phyloP scores from a whole-genome alignment of 2,797 vertebrate genomes.

The Pempheris klunzingeri region DNA sequence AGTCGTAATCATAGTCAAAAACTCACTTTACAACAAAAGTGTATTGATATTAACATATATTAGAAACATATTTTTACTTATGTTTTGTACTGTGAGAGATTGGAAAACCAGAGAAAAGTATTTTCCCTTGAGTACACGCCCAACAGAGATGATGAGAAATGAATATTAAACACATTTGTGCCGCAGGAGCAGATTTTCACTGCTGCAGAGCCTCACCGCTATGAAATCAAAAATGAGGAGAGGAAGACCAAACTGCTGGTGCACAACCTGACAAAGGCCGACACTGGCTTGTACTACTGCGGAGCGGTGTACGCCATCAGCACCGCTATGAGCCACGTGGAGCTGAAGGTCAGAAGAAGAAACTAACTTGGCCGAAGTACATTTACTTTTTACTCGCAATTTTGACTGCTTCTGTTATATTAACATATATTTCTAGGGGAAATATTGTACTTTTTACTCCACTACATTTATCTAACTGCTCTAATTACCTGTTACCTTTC shows the following conservation, averaged over 20 bases:
- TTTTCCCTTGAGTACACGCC: no score
- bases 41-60: no score
- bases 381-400: no score
- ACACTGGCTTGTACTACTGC: slow-evolving; percentile 87
- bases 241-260: slow-evolving; percentile 82
- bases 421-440: background rate
- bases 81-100: background rate
- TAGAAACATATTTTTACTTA: no score
- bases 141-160: background rate
- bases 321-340: slow-evolving; percentile 55
- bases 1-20: background rate
- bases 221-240: slow-evolving; percentile 54
- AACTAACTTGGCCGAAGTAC: background rate
- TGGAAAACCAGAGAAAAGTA: background rate
- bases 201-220: slow-evolving; percentile 75
- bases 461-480: background rate
- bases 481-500: background rate
- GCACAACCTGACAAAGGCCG: slow-evolving; percentile 78
- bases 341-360: slow-evolving; percentile 81
- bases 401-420: no score
- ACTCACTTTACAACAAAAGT: background rate
- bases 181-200: slow-evolving; percentile 78
- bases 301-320: slow-evolving; percentile 83
- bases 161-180: background rate
- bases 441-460: background rate